Conservation (phyloP, 1,140 invertebrate genomes). For the Aethina tumida region DNA sequence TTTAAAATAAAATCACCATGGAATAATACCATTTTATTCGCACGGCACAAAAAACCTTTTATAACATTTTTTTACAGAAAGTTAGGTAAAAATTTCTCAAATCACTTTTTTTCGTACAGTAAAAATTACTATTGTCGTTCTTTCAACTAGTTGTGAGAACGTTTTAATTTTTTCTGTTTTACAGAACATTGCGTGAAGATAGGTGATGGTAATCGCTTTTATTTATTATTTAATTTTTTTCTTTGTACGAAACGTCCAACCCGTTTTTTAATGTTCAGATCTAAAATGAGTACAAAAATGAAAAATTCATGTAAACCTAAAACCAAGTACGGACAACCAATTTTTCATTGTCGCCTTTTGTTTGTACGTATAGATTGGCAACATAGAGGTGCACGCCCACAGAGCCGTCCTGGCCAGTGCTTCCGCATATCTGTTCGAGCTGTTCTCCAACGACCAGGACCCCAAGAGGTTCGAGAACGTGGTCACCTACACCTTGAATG, state of each 20-base stretch:
- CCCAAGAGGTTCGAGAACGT: constrained; percentile 38
- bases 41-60: constrained; percentile 2
- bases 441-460: constrained; percentile 52
- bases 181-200: constrained; percentile 28
- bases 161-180: constrained; percentile 35
- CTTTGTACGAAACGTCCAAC: no score
- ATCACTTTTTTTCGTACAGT: constrained; percentile 15
- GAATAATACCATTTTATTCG: constrained; percentile 5
- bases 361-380: constrained; percentile 45
- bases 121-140: no score
- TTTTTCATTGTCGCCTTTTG: constrained; percentile 12
- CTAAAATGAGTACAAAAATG: not conserved
- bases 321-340: constrained; percentile 9
- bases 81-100: constrained; percentile 21
- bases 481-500: constrained; percentile 55
- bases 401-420: constrained; percentile 64
- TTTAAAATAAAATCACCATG: constrained; percentile 8
- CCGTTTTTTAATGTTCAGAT: not conserved
- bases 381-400: constrained; percentile 64
- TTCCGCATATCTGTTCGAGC: constrained; percentile 66
- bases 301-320: constrained; percentile 7
- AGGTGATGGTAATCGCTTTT: constrained; percentile 31
- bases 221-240: constrained; percentile 22
- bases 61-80: constrained; percentile 17
- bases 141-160: no score